Percentiles rank a stretch among this genome's conserved stretches.
Evolutionary conservation across 1,140 invertebrate species (phyloP).

Genomic region (Mycetomoellerius zeteki): DNA sequence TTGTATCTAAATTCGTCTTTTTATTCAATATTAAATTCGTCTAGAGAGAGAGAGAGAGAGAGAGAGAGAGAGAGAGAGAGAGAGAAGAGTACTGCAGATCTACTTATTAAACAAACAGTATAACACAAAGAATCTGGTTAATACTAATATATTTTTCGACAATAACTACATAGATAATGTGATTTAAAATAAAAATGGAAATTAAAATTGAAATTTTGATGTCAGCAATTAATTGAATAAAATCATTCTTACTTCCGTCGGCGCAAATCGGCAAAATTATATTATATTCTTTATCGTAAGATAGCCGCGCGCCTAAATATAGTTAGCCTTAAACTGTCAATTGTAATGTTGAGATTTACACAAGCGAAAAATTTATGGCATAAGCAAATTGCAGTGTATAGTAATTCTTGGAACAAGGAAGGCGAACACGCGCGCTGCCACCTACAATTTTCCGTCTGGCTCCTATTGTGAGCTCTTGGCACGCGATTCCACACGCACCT

Average conservation of each 20-base stretch:
- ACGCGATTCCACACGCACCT: conserved; percentile 48
- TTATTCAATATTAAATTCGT: conserved; percentile 14
- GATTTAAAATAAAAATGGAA: background rate
- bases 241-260: background rate
- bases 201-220: background rate
- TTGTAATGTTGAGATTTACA: background rate
- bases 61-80: no score
- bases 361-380: background rate
- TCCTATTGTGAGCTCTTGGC: conserved; percentile 9
- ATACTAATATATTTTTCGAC: background rate
- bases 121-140: background rate
- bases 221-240: background rate
- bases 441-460: conserved; percentile 39
- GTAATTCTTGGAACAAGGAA: conserved; percentile 6
- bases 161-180: background rate
- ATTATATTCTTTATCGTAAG: background rate
- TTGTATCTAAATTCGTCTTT: background rate
- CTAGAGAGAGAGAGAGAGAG: no score
- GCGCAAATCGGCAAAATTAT: background rate
- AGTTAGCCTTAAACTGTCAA: background rate
- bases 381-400: conserved; percentile 18
- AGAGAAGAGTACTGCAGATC: no score
- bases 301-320: background rate
- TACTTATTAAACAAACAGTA: background rate
- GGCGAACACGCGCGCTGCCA: conserved; percentile 4